Evolutionary conservation across 2,888 invertebrate species (phyloP).

Genomic region (Torymus texanus): DNA sequence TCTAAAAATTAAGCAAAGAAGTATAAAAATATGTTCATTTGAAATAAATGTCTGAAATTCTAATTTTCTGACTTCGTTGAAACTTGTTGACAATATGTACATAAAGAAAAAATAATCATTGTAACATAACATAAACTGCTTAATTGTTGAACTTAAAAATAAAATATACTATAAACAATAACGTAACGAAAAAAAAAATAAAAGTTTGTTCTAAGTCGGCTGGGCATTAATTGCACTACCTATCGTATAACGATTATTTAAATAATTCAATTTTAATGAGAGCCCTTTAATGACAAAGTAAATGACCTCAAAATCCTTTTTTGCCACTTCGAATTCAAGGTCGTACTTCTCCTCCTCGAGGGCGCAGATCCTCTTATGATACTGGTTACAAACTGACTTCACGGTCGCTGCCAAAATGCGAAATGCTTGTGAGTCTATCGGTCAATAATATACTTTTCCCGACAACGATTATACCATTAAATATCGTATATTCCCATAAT

Average conservation of each 20-base stretch:
- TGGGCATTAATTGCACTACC: constrained; percentile 60
- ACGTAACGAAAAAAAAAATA: constrained; percentile 21
- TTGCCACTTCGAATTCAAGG: constrained; percentile 96
- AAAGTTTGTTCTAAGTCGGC: constrained; percentile 25
- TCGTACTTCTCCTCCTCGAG: constrained; percentile 97
- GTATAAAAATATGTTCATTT: too few species aligned
- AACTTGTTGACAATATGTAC: not conserved
- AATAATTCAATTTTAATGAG: constrained; percentile 35
- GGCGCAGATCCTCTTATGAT: constrained; percentile 87
- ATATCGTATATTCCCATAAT: too few species aligned
- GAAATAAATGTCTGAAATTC: not conserved
- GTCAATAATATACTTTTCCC: too few species aligned
- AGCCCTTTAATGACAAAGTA: constrained; percentile 40
- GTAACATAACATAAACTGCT: constrained; percentile 13
- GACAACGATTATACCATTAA: too few species aligned
- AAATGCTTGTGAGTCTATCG: constrained; percentile 56
- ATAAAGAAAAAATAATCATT: constrained; percentile 10
- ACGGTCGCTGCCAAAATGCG: constrained; percentile 78
- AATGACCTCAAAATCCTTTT: constrained; percentile 94
- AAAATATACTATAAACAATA: not conserved
- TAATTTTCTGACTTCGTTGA: constrained; percentile 24
- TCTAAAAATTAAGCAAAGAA: not conserved
- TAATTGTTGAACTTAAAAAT: not conserved
- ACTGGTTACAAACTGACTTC: constrained; percentile 84
- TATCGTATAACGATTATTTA: constrained; percentile 43